Percentiles rank a stretch among this genome's conserved stretches.
phyloP scores from a whole-genome alignment of 1,140 invertebrate genomes.

The Chironomus striatipennis region DNA sequence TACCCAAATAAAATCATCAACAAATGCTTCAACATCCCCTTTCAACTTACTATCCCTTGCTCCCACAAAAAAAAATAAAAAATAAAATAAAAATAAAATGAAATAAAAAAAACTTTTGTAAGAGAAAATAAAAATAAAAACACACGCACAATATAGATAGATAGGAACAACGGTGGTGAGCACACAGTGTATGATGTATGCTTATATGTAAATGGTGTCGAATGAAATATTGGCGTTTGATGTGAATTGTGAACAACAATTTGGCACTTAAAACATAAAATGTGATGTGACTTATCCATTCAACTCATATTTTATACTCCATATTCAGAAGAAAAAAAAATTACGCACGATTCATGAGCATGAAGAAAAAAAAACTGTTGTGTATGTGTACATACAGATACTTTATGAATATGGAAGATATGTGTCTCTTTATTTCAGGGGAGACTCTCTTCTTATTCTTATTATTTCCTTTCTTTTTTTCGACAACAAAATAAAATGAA shows the following conservation, averaged over 20 bases:
- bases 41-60: no score
- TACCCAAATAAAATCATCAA: no score
- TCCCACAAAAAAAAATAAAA: no score
- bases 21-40: no score
- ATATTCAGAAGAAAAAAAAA: background rate
- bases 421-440: background rate
- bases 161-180: no score
- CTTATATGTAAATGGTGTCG: background rate
- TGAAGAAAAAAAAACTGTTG: background rate
- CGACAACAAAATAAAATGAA: background rate
- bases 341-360: slow-evolving; percentile 11
- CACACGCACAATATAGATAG: background rate
- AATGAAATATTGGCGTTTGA: slow-evolving; percentile 1
- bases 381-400: slow-evolving; percentile 5
- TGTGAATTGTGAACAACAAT: slow-evolving; percentile 13
- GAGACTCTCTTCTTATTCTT: no score
- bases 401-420: slow-evolving; percentile 7
- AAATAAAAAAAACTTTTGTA: background rate
- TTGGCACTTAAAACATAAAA: slow-evolving; percentile 9
- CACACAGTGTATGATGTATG: background rate
- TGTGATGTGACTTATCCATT: slow-evolving; percentile 12
- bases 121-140: slow-evolving; percentile 7
- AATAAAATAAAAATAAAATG: background rate
- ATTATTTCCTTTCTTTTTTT: no score
- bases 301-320: background rate